These are phyloP conservation scores for Apogon hyalosoma DNA, from an alignment of 2,797 vertebrate species.

Conservation along the genomic window DNA sequence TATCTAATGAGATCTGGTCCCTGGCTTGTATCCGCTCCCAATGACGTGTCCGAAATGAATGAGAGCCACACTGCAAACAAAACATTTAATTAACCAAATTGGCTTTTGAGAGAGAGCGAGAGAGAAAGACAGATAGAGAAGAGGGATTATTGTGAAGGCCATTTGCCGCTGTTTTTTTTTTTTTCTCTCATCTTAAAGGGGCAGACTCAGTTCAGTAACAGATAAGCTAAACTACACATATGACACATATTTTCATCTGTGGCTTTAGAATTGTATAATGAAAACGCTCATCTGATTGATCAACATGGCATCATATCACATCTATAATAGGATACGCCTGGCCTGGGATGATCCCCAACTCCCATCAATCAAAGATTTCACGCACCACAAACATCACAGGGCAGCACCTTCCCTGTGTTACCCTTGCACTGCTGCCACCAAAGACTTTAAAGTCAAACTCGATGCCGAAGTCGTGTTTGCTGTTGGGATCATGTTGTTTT, in stretches of 20 bases:
- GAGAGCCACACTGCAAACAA: constrained; percentile 99
- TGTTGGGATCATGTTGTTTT: constrained; percentile 70
- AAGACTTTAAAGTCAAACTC: constrained; percentile 57
- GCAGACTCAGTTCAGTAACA: constrained; percentile 81
- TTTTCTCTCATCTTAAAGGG: constrained; percentile 88
- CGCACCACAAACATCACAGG: constrained; percentile 44
- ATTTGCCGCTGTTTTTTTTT: constrained; percentile 61
- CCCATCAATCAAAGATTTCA: constrained; percentile 66
- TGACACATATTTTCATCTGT: constrained; percentile 64
- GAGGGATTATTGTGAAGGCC: constrained; percentile 85
- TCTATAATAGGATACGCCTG: constrained; percentile 66
- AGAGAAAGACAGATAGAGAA: constrained; percentile 79
- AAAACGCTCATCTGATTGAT: constrained; percentile 71
- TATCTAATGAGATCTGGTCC: constrained; percentile 99
- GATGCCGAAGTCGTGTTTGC: constrained; percentile 56
- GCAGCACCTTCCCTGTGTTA: constrained; percentile 25
- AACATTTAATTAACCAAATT: constrained; percentile 99
- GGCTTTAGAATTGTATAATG: constrained; percentile 63
- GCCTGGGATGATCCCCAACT: constrained; percentile 64
- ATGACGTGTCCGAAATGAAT: constrained; percentile 99
- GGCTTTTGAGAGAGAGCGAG: constrained; percentile 92
- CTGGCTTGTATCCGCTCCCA: constrained; percentile 97
- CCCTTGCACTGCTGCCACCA: constrained; percentile 28
- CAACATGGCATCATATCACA: constrained; percentile 59
- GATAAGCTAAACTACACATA: constrained; percentile 70